Conservation (phyloP, 2,888 invertebrate species). For the Shargacucullia verbasci region DNA sequence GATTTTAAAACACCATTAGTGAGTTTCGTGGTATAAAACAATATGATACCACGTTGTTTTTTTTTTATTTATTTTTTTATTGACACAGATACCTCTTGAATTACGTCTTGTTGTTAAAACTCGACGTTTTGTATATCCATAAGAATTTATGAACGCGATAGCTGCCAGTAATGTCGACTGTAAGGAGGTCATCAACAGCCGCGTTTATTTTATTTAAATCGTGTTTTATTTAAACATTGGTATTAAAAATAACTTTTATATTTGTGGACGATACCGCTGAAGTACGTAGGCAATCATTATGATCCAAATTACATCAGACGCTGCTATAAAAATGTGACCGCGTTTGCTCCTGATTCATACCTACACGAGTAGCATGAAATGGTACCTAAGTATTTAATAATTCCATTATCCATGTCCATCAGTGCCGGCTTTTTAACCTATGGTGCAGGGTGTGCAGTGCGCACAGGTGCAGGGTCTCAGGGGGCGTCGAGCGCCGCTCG, state of each 20-base stretch:
- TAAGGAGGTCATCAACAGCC: slow-evolving; percentile 79
- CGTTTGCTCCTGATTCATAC: slow-evolving; percentile 19
- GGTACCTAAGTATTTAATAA: background rate
- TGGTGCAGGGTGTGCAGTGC: too few relatives aligned
- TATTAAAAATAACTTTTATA: slow-evolving; percentile 59
- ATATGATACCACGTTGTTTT: slow-evolving; percentile 31
- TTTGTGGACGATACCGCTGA: slow-evolving; percentile 43
- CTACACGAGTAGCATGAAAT: background rate
- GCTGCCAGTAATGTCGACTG: slow-evolving; percentile 72
- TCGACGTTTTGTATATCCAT: slow-evolving; percentile 69
- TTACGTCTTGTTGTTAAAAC: slow-evolving; percentile 66
- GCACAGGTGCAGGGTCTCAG: too few relatives aligned
- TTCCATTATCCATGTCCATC: too few relatives aligned
- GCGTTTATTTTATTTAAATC: slow-evolving; percentile 73
- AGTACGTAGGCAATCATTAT: slow-evolving; percentile 26
- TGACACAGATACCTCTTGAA: slow-evolving; percentile 77
- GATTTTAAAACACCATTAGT: slow-evolving; percentile 19
- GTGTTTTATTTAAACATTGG: slow-evolving; percentile 62
- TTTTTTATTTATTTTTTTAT: slow-evolving; percentile 21
- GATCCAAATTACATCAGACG: slow-evolving; percentile 26
- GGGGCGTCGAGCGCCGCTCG: too few relatives aligned
- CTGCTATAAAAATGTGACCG: slow-evolving; percentile 5
- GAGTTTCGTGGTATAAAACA: slow-evolving; percentile 13
- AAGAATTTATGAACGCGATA: slow-evolving; percentile 78
- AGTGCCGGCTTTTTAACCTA: too few relatives aligned